Evolutionary conservation across 2,797 vertebrate species (phyloP).

Genomic region (Esox masquinongy): DNA sequence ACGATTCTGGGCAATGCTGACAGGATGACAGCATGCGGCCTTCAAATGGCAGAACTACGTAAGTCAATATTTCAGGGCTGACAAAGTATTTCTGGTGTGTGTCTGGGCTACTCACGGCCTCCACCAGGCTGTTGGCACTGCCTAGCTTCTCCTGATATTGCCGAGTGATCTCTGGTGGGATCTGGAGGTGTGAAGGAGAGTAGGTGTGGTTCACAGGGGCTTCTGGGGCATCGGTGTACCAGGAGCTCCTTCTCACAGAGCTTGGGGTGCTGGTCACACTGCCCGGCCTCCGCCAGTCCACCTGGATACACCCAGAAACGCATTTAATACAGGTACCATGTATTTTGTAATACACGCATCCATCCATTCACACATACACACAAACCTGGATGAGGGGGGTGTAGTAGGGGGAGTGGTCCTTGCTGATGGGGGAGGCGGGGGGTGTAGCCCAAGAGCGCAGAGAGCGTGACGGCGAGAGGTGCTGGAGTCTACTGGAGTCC

Average conservation of each 20-base stretch:
- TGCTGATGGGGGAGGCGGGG: conserved; percentile 84
- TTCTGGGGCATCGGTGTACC: conserved; percentile 87
- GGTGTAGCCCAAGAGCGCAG: conserved; percentile 92
- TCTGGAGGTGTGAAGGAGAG: conserved; percentile 84
- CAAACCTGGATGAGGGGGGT: conserved; percentile 84
- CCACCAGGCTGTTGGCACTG: conserved; percentile 93
- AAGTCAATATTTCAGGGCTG: too few relatives aligned
- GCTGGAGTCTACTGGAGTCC: conserved; percentile 84
- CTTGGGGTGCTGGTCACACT: conserved; percentile 85
- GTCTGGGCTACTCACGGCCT: conserved; percentile 86
- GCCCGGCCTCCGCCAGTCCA: conserved; percentile 84
- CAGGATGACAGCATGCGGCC: not conserved
- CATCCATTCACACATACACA: not conserved
- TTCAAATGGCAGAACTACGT: too few relatives aligned
- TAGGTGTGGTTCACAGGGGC: conserved; percentile 75
- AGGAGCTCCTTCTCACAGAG: conserved; percentile 85
- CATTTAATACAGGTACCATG: not conserved
- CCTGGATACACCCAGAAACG: conserved; percentile 57
- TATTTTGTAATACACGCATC: not conserved
- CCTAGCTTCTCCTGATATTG: conserved; percentile 87
- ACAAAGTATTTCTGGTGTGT: not conserved
- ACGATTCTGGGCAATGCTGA: too few relatives aligned
- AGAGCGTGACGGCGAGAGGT: conserved; percentile 87
- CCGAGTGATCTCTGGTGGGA: conserved; percentile 79
- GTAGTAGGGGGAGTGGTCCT: conserved; percentile 79